phyloP scores from a whole-genome alignment of 2,888 invertebrate genomes.

The Xestobium rufovillosum region DNA sequence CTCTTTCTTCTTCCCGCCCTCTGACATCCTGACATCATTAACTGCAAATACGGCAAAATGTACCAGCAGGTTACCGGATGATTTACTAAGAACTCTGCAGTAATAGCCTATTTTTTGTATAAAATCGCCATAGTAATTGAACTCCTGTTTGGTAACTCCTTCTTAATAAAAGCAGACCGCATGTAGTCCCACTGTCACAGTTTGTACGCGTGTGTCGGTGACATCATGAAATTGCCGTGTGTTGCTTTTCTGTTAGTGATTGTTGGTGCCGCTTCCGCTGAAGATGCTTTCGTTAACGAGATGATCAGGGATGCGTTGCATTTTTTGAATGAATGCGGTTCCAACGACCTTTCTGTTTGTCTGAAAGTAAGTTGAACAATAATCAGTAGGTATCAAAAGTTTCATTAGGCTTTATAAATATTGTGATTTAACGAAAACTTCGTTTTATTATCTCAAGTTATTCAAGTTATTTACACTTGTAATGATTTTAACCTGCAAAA shows the following conservation, averaged over 20 bases:
- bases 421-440: too few species aligned
- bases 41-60: too few species aligned
- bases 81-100: too few species aligned
- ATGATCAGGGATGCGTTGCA: constrained; percentile 56
- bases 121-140: neutral
- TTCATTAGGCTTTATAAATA: too few species aligned
- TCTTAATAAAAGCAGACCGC: neutral
- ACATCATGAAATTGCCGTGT: neutral
- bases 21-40: too few species aligned
- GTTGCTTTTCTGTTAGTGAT: constrained; percentile 5
- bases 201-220: neutral
- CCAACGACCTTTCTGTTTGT: constrained; percentile 60
- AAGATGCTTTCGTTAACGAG: constrained; percentile 48
- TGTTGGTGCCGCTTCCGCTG: constrained; percentile 35
- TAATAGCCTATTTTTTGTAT: constrained; percentile 1
- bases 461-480: too few species aligned
- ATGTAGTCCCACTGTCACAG: neutral
- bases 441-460: too few species aligned
- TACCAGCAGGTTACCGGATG: too few species aligned
- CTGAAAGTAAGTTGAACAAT: constrained; percentile 55
- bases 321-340: constrained; percentile 64
- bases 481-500: too few species aligned
- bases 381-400: too few species aligned
- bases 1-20: too few species aligned
- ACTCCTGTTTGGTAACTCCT: constrained; percentile 2